phyloP scores from a whole-genome alignment of 2,113 vertebrate species.

The Brachyhypopomus occidentalis region DNA sequence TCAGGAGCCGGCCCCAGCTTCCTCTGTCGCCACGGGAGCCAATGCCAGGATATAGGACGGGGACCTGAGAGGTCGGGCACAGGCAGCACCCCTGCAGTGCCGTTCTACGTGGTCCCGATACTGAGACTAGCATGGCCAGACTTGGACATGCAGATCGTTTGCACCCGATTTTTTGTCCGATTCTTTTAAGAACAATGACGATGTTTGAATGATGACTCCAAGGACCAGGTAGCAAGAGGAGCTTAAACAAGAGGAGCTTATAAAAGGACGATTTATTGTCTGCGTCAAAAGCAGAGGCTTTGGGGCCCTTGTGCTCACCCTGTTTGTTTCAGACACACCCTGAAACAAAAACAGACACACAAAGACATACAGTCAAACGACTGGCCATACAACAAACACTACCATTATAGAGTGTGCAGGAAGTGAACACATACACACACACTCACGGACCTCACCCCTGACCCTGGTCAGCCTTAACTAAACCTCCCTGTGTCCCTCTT shows the following conservation, averaged over 20 bases:
- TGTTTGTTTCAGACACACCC: neutral
- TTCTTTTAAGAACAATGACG: neutral
- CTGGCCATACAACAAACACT: constrained; percentile 27
- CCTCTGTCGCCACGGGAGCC: constrained; percentile 56
- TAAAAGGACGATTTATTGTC: neutral
- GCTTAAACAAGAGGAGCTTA: neutral
- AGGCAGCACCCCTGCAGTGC: constrained; percentile 29
- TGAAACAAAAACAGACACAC: constrained; percentile 24
- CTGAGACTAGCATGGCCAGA: constrained; percentile 7
- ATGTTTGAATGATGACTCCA: neutral
- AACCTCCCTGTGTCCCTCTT: constrained; percentile 57
- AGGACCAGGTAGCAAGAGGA: neutral
- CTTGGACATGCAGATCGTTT: neutral
- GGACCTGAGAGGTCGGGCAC: constrained; percentile 56
- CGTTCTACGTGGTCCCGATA: constrained; percentile 22
- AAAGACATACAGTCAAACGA: neutral
- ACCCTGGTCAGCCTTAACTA: constrained; percentile 59
- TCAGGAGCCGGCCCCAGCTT: constrained; percentile 50
- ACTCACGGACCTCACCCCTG: constrained; percentile 49
- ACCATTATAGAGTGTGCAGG: constrained; percentile 18
- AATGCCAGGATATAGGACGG: constrained; percentile 45
- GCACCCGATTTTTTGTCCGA: neutral
- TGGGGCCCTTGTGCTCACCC: neutral
- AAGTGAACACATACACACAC: constrained; percentile 40
- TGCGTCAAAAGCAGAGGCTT: neutral